Conservation (phyloP, 2,888 invertebrate species). For the Rhamphomyia laevipes region DNA sequence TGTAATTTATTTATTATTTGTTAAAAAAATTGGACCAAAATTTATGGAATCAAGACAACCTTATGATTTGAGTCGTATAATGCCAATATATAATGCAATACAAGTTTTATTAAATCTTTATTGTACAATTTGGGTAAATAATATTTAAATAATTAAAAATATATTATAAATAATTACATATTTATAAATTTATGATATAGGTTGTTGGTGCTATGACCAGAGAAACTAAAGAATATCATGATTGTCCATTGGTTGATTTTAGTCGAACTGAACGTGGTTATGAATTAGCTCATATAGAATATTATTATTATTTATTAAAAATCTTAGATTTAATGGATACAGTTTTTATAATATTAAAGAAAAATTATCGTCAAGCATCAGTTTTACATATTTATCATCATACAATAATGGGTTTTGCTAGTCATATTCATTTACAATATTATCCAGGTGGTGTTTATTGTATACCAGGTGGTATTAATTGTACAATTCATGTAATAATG, state of each 20-base stretch:
- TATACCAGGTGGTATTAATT: slow-evolving; percentile 54
- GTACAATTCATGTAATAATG: slow-evolving; percentile 69
- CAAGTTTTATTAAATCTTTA: background rate
- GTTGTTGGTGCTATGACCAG: background rate
- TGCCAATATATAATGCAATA: background rate
- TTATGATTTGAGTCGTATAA: background rate
- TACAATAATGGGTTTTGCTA: background rate
- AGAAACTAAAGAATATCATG: too few species aligned
- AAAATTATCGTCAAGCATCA: slow-evolving; percentile 42
- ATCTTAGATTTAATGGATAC: slow-evolving; percentile 54
- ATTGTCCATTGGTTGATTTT: background rate
- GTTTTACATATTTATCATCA: background rate
- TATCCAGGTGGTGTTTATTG: slow-evolving; percentile 51
- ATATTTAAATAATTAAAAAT: background rate
- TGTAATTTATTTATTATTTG: background rate
- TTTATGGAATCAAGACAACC: background rate
- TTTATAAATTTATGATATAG: background rate
- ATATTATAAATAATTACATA: background rate
- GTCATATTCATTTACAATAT: background rate
- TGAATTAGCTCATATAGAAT: slow-evolving; percentile 21
- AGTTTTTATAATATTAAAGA: slow-evolving; percentile 54
- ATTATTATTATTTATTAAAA: slow-evolving; percentile 51
- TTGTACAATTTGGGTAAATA: background rate
- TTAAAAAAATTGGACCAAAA: background rate
- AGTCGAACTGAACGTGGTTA: background rate